Conservation (phyloP, 2,888 invertebrate species). For the Limenitis camilla region DNA sequence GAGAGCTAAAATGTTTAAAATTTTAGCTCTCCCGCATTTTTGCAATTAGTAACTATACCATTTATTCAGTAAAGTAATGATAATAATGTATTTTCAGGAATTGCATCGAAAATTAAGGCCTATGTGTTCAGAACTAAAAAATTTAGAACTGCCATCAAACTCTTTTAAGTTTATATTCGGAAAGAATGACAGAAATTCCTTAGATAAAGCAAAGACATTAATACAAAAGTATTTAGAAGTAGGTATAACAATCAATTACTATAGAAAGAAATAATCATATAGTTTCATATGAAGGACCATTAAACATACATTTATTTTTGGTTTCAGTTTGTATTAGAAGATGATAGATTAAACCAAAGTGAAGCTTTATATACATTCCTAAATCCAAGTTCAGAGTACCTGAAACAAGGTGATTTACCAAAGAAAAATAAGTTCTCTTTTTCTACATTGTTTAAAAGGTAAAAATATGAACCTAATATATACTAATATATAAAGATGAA, state of each 20-base stretch:
- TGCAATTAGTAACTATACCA: too few relatives aligned
- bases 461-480: too few relatives aligned
- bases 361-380: slow-evolving; percentile 93
- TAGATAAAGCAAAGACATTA: slow-evolving; percentile 87
- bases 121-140: slow-evolving; percentile 85
- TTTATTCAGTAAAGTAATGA: too few relatives aligned
- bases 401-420: slow-evolving; percentile 85
- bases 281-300: background rate
- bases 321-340: slow-evolving; percentile 87
- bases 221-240: slow-evolving; percentile 92
- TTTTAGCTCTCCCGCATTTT: too few relatives aligned
- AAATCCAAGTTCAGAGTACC: slow-evolving; percentile 92
- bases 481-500: too few relatives aligned
- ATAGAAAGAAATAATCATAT: background rate
- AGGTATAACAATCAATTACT: slow-evolving; percentile 39
- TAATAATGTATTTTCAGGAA: slow-evolving; percentile 75
- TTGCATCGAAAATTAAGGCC: slow-evolving; percentile 88
- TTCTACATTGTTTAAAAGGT: slow-evolving; percentile 90
- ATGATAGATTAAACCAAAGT: slow-evolving; percentile 89
- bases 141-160: slow-evolving; percentile 86
- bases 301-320: background rate
- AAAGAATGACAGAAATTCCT: slow-evolving; percentile 84
- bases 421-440: slow-evolving; percentile 92
- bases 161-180: slow-evolving; percentile 88
- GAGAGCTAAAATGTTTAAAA: too few relatives aligned